Conservation (phyloP, 2,113 vertebrate species). For the Eidolon helvum region DNA sequence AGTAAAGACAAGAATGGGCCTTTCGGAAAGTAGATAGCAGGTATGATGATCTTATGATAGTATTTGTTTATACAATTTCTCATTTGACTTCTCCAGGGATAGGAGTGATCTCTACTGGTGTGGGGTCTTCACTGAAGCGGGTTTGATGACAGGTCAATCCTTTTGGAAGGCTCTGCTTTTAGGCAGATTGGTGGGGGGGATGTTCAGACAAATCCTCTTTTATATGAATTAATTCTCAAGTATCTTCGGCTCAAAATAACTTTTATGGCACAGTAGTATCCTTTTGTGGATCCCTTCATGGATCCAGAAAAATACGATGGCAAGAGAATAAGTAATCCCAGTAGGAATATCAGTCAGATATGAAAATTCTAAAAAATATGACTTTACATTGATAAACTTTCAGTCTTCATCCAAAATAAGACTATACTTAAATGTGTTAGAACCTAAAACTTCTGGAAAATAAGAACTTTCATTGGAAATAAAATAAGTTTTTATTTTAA, state of each 20-base stretch:
- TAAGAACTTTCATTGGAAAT: not conserved
- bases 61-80: not conserved
- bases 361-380: not conserved
- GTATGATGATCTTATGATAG: not conserved
- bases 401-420: not conserved
- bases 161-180: not conserved
- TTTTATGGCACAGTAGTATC: not conserved
- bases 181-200: not conserved
- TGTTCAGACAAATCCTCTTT: not conserved
- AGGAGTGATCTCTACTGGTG: not conserved
- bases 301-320: not conserved
- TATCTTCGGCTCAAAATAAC: constrained; percentile 2
- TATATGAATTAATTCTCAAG: not conserved
- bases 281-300: not conserved
- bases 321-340: not conserved
- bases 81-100: not conserved
- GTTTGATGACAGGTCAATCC: not conserved
- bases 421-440: not conserved
- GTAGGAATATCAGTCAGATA: not conserved
- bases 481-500: not conserved
- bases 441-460: constrained; percentile 19
- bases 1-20: not conserved
- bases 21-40: not conserved
- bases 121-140: not conserved
- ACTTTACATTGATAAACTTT: not conserved